These are phyloP conservation scores for Ibidorhyncha struthersii DNA, from an alignment of 2,113 vertebrate species.

Conservation along the genomic window DNA sequence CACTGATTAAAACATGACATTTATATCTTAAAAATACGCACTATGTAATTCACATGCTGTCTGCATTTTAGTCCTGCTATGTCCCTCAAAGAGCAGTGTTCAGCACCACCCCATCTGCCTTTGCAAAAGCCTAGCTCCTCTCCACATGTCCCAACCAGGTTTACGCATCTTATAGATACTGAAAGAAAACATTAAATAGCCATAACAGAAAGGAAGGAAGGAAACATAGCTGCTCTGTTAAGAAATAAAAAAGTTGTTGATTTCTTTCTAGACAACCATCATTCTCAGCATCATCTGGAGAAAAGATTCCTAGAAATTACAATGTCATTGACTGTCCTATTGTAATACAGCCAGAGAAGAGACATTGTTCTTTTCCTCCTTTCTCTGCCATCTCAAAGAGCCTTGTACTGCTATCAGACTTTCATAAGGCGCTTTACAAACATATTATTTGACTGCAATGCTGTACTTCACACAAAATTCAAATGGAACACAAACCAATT, in stretches of 20 bases:
- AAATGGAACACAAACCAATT: background rate
- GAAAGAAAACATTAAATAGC: background rate
- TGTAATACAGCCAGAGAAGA: background rate
- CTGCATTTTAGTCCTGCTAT: background rate
- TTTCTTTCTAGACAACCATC: background rate
- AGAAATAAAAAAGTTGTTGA: background rate
- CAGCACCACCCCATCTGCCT: background rate
- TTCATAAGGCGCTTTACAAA: background rate
- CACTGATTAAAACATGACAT: background rate
- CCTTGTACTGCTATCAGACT: background rate
- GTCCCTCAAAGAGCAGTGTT: background rate
- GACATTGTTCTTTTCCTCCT: background rate
- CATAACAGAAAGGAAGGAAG: background rate
- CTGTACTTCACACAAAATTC: background rate
- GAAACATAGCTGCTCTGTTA: background rate
- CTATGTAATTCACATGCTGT: background rate
- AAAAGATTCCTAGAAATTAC: constrained; percentile 1
- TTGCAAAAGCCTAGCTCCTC: background rate
- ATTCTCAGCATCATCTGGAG: background rate
- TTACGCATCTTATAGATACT: background rate
- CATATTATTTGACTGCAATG: background rate
- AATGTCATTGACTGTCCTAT: background rate
- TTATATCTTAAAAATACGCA: background rate
- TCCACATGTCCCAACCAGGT: background rate
- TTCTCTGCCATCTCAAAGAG: background rate